These are phyloP conservation scores for Hylaeus anthracinus DNA, from an alignment of 1,140 invertebrate genomes.

Conservation along the genomic window DNA sequence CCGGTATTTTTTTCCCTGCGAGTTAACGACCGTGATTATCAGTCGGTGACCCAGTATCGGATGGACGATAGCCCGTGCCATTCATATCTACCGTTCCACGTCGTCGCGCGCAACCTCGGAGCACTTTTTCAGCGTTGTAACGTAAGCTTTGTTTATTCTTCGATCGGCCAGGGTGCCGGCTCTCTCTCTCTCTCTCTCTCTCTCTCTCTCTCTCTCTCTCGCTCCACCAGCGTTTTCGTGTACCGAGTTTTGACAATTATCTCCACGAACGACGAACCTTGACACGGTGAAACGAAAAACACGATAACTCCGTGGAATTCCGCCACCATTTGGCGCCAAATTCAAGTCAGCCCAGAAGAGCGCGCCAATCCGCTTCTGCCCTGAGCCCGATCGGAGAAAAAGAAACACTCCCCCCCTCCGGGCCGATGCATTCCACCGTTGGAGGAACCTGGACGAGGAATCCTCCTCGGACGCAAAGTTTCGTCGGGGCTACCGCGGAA, in stretches of 20 bases:
- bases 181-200: too few relatives aligned
- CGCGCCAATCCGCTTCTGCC: too few relatives aligned
- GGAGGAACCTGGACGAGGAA: constrained; percentile 14
- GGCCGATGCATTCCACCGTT: not conserved
- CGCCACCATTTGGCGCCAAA: not conserved
- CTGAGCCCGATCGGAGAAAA: too few relatives aligned
- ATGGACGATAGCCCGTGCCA: constrained; percentile 59
- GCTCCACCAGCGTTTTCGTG: not conserved
- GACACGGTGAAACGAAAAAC: not conserved
- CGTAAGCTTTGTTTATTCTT: not conserved
- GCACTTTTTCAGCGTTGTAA: constrained; percentile 17
- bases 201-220: too few relatives aligned
- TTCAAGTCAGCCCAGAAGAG: too few relatives aligned
- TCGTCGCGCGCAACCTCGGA: constrained; percentile 38
- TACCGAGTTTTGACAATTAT: not conserved
- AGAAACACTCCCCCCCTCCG: too few relatives aligned
- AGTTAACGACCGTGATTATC: constrained; percentile 63
- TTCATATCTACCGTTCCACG: constrained; percentile 62
- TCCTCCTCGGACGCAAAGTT: constrained; percentile 46
- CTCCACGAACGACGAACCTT: constrained; percentile 11
- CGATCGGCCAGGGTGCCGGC: not conserved
- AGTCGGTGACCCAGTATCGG: constrained; percentile 71
- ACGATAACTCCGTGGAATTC: constrained; percentile 15
- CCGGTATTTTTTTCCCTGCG: not conserved
- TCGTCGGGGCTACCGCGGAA: constrained; percentile 55